Evolutionary conservation across 2,113 vertebrate species (phyloP), one percentile per base, ranked within the genome.

Genomic region (Corynorhinus townsendii): DNA sequence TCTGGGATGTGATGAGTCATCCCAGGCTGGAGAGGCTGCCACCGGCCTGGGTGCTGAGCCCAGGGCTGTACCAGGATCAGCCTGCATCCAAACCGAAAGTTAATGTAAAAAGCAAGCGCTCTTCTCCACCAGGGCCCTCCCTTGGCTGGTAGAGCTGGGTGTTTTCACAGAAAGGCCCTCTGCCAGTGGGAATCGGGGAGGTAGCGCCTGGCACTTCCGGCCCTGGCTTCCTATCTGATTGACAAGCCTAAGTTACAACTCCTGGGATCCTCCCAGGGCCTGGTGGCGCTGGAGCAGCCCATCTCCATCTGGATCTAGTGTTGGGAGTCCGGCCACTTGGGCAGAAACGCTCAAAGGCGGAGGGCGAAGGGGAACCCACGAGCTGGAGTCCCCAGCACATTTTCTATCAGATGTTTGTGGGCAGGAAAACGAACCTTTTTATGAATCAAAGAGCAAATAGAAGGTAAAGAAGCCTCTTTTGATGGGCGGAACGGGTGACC

Each of bases 1-100:
- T 77, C 90, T 80, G 68, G n/a, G 52, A 47, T 49, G 24, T 30
- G 47, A 40, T 96, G 96, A 96, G 40, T 96, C 97, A 96, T 49
- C 69, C 24, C 38, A 40, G 81, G 75, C 30, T 7, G 62, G 54
- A 35, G 66, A 71, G 47, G 24, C 62, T n/a, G 43, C 30, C 30
- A 73, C 72, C 64, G 73, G 52, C 64, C 71, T 80, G 64, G 71
- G 15, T 86, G 26, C 40, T 91, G 69, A 88, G 73, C 54, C 76
- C 20, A 1, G 2, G 80, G 14, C 62, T 71, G 38, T 72, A 45
- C 75, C 66, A 69, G 45, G 38, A 15, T 95, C 97, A 43, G 40
- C 22, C 82, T 30, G 47, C 47, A 83, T 96, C 56, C 56, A 94
- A 89, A 86, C 28, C 0, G 1, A 62, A 85, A 73, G 73, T 68